Conservation (phyloP, 2,888 invertebrate genomes). For the Tenthredo livida region DNA sequence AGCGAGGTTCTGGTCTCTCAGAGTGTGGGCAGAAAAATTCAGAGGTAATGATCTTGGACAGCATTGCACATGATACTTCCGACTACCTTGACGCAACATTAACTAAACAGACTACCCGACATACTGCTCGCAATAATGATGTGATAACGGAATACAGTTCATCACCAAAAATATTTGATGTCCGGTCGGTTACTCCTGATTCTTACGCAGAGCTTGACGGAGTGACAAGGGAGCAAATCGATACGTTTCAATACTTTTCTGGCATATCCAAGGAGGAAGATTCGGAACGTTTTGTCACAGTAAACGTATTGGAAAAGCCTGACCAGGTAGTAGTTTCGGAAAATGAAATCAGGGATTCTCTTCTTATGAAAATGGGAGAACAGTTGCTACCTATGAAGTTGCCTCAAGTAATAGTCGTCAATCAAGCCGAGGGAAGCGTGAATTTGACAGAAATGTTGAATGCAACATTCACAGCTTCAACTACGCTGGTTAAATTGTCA, state of each 20-base stretch:
- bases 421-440: neutral
- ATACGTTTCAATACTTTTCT: neutral
- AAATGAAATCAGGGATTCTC: neutral
- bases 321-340: neutral
- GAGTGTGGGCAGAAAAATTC: neutral
- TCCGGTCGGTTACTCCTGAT: conserved; percentile 37
- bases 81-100: conserved; percentile 22
- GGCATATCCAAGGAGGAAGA: neutral
- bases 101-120: neutral
- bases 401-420: conserved; percentile 5
- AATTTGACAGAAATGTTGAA: conserved; percentile 23
- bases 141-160: conserved; percentile 43
- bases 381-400: neutral
- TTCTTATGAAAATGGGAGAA: neutral
- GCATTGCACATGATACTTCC: neutral
- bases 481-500: neutral
- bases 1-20: neutral
- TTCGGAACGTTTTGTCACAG: neutral
- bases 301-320: neutral
- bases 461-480: neutral
- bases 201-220: conserved; percentile 11
- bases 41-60: neutral
- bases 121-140: neutral
- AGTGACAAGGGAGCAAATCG: neutral
- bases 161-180: conserved; percentile 43